Evolutionary conservation across 2,113 vertebrate genomes (phyloP).

Genomic region (Semicossyphus pulcher): DNA sequence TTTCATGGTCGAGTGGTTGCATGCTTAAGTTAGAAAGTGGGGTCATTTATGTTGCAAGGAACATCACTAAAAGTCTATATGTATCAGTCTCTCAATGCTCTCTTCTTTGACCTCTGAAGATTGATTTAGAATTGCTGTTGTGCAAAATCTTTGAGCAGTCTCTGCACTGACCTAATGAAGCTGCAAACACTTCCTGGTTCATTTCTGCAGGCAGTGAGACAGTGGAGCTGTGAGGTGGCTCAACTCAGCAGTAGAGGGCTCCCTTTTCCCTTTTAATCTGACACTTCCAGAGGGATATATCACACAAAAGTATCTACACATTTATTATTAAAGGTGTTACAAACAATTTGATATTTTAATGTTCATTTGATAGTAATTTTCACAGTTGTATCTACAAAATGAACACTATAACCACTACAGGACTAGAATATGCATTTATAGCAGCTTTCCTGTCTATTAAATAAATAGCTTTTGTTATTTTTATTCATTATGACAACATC

Average conservation of each 20-base stretch:
- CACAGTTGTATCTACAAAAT: not conserved
- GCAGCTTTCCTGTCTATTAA: not conserved
- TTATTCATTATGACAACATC: not conserved
- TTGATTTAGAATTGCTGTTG: not conserved
- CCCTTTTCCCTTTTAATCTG: constrained; percentile 41
- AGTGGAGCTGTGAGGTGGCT: constrained; percentile 8
- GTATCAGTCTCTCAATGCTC: not conserved
- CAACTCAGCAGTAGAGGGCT: constrained; percentile 57
- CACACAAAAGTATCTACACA: not conserved
- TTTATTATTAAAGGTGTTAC: not conserved
- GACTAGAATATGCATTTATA: not conserved
- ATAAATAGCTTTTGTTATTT: not conserved
- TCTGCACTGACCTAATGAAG: constrained; percentile 18
- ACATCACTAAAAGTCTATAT: not conserved
- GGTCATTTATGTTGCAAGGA: constrained; percentile 12
- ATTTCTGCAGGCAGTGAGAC: not conserved
- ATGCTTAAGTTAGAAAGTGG: constrained; percentile 23
- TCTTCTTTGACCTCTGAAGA: not conserved
- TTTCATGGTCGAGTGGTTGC: constrained; percentile 46
- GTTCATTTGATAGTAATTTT: not conserved
- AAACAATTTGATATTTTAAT: not conserved
- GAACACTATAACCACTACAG: not conserved
- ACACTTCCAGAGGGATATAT: constrained; percentile 13
- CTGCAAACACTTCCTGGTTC: constrained; percentile 34
- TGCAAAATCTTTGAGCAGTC: not conserved